Evolutionary conservation across 2,113 vertebrate genomes (phyloP).

Genomic region (Campylomormyrus numenius): DNA sequence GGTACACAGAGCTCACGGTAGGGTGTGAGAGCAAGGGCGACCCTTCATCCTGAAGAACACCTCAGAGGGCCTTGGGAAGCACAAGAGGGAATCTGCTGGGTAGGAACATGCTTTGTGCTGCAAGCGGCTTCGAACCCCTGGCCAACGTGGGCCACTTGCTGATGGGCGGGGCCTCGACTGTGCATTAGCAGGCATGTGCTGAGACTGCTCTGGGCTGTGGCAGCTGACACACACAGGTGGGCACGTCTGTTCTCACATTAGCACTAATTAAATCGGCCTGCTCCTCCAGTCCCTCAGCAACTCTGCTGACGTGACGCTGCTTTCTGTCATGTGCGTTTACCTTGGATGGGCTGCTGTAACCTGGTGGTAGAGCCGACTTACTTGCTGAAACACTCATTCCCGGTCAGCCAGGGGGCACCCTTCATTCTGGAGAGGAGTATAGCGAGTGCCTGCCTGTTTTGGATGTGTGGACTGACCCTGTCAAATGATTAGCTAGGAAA

Average conservation of each 20-base stretch:
- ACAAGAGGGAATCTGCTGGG: neutral
- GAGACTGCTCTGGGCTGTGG: neutral
- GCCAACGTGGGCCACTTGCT: neutral
- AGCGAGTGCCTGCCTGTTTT: neutral
- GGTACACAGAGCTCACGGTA: neutral
- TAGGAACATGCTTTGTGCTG: neutral
- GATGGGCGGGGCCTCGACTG: neutral
- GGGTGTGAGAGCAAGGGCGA: neutral
- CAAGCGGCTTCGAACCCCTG: neutral
- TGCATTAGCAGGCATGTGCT: neutral
- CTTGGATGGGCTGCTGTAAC: neutral
- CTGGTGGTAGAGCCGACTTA: neutral
- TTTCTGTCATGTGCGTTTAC: neutral
- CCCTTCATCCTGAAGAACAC: neutral
- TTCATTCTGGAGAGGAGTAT: neutral
- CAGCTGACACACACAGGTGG: conserved; percentile 3
- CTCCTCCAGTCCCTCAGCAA: neutral
- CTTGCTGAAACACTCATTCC: neutral
- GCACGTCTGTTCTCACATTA: neutral
- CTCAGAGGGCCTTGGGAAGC: neutral
- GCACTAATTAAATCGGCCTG: conserved; percentile 15
- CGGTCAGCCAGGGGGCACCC: neutral
- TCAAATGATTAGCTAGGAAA: neutral
- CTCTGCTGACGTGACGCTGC: neutral
- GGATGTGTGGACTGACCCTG: neutral